Base-by-base conservation (phyloP, 2,888 invertebrate species). In the Neocrepidodera transversa region DNA sequence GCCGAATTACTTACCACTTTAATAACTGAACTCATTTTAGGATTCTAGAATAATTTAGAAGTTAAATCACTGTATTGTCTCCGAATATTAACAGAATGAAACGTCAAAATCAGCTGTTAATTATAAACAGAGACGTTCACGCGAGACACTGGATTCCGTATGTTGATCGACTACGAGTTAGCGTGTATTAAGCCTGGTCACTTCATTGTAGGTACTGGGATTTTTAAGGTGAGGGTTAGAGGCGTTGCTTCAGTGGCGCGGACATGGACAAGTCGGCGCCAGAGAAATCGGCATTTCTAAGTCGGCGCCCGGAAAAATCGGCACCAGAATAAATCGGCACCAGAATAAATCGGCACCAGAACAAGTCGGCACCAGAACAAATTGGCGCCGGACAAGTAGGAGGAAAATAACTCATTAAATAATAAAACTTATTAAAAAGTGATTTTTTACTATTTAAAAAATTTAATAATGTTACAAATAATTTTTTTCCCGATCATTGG, bases 51-150 rank as follows among this genome's bases (percentile, higher is more conserved):
- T 17, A 7, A 13, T 36, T 28, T 48, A 14, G 13, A 28, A 13
- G 11, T 40, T 6, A 20, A 43, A 14, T 32, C 7, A 38, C 56
- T 40, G 18, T 10, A 30, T 58, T 52, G 26, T 23, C 3, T 3
- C 43, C 10, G 50, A 28, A 20, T 42, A 42, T 20, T 23, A 23
- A 26, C 30, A 26, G 2, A 36, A 45, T 13, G 7, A 38, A 49
- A 53, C 52, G 64, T 64, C 66, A 66, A 60, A 61, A 64, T 64
- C 66, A 66, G 66, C 64, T 66, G 66, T 62, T 20, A 18, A 26
- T 43, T 61, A 51, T 61, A 61, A 61, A 61, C 61, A 61, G 7
- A n/a, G 6, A 36, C 17, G n/a, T 23, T 23, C 35, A 17, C 32
- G 49, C 16, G 26, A 51, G 17, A 13, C 51, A 26, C 50, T 38